Conservation (phyloP, 2,888 invertebrate genomes). For the Leptopilina syphax region DNA sequence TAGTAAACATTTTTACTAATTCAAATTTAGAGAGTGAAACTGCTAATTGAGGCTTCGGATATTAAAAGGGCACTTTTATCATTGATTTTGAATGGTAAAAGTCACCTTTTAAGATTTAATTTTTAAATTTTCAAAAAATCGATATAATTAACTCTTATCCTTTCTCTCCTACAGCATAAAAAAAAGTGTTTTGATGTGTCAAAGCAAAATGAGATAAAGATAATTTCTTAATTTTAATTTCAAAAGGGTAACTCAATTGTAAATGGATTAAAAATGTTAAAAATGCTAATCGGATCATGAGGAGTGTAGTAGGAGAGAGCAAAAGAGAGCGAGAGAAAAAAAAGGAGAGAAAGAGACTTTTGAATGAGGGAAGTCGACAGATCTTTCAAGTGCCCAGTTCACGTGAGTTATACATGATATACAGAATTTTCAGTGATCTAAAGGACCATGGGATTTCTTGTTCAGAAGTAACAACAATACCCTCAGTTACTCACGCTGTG, state of each 20-base stretch:
- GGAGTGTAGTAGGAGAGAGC: conserved; percentile 47
- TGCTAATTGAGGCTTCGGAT: no score
- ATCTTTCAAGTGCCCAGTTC: conserved; percentile 49
- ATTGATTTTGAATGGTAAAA: no score
- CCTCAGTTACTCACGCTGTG: conserved; percentile 52
- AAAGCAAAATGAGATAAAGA: background rate
- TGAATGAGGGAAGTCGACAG: conserved; percentile 49
- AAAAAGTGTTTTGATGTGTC: background rate
- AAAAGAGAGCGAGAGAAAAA: no score
- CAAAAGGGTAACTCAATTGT: conserved; percentile 53
- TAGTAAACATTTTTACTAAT: no score
- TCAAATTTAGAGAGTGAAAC: no score
- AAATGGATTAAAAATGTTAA: conserved; percentile 52
- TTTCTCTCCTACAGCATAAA: no score
- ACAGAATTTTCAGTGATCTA: conserved; percentile 47
- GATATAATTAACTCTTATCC: no score
- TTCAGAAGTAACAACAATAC: conserved; percentile 25
- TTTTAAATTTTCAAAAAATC: no score
- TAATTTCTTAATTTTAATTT: conserved; percentile 8
- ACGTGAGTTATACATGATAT: conserved; percentile 48
- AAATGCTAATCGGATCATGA: conserved; percentile 56
- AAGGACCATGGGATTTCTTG: conserved; percentile 40
- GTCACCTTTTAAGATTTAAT: no score
- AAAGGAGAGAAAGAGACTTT: conserved; percentile 31
- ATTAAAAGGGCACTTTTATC: no score